Percentiles rank a stretch among this genome's conserved stretches.
Conservation (phyloP, 2,797 vertebrate species). For the Phataginus tricuspis region DNA sequence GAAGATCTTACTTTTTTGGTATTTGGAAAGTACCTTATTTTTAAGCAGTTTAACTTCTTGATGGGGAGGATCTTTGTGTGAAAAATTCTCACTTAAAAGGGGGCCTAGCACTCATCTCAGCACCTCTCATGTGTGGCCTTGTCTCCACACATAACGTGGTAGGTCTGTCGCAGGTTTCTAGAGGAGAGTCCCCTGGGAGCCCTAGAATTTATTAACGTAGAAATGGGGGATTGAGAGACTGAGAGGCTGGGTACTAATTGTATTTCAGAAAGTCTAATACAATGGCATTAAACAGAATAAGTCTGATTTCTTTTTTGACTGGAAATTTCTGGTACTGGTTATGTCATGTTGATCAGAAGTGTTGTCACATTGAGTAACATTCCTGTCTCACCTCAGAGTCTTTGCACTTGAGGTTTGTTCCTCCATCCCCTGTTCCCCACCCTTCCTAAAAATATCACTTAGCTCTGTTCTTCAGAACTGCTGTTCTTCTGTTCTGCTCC, state of each 20-base stretch:
- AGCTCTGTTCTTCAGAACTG: not conserved
- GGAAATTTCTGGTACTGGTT: conserved; percentile 20
- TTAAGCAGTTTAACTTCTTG: conserved; percentile 23
- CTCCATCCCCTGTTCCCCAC: not conserved
- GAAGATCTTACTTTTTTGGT: not conserved
- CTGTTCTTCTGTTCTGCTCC: not conserved
- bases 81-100: not conserved
- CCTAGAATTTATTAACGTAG: not conserved
- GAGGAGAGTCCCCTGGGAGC: not conserved
- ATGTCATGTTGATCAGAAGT: not conserved
- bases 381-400: not conserved
- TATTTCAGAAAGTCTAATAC: conserved; percentile 29
- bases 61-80: not conserved
- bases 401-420: conserved; percentile 24
- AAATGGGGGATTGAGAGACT: not conserved
- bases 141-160: not conserved
- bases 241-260: not conserved
- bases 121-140: not conserved
- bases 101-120: not conserved
- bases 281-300: not conserved
- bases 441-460: not conserved
- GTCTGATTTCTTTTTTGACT: not conserved
- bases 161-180: not conserved
- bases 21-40: not conserved
- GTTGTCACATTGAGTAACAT: not conserved